Evolutionary conservation across 2,113 vertebrate genomes (phyloP), one percentile per base, ranked within the genome.

Genomic region (Percina caprodes): DNA sequence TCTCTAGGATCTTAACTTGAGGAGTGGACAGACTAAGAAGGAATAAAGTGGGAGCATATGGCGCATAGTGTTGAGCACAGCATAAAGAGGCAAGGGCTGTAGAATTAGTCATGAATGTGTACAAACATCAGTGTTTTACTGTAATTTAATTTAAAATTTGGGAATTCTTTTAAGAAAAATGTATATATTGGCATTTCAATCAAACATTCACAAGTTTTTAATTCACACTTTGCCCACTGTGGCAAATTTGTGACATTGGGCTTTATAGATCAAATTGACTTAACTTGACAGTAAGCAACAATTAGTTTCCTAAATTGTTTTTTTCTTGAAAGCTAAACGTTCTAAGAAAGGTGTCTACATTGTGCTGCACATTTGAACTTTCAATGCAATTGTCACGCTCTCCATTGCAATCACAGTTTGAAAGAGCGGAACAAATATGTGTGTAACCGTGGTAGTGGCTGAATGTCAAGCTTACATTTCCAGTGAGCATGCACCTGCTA

Each of bases 1-100:
- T 91, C 87, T 84, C 89, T 73, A 82, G 87, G 80, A 91, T 88
- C 87, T 87, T 85, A 88, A 91, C 80, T 86, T 24, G 15, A 88
- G 81, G 79, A 90, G 65, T 84, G 58, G 79, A 82, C 12, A 12
- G 69, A 79, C 71, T 80, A 74, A 86, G 58, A 56, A 72, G 67
- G 52, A 82, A 56, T 19, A 60, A 76, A 89, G 65, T 74, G 62
- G 70, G 54, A 86, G 74, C 84, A 90, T 91, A 84, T 79, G 78
- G 75, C 14, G 12, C 73, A 45, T 55, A 65, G 23, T 46, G 68
- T 79, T 62, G 63, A 74, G 55, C 55, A 48, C 42, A 46, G 68
- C 51, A 69, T 76, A 74, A 77, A 71, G 39, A 42, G 33, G 42
- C 54, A 65, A 45, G 16, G 23, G 42, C 68, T 61, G 30, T 42